These are phyloP conservation scores for Euwallacea fornicatus DNA, from an alignment of 1,140 invertebrate species.

Conservation along the genomic window DNA sequence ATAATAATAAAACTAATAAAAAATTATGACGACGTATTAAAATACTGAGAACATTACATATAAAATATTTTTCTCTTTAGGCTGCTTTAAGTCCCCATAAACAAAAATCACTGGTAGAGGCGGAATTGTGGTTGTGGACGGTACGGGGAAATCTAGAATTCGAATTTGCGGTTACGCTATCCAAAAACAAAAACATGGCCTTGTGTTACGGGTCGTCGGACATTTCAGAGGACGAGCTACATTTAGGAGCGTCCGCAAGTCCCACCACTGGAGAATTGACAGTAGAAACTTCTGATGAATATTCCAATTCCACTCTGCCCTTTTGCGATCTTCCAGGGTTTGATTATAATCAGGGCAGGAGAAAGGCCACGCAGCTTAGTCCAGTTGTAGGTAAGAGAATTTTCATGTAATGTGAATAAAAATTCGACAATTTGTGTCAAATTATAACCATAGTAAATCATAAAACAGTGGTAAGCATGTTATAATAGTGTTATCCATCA, in stretches of 20 bases:
- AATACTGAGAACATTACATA: not conserved
- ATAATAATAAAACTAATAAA: no score
- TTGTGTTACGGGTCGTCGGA: constrained; percentile 41
- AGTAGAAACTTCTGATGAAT: constrained; percentile 26
- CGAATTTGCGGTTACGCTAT: constrained; percentile 44
- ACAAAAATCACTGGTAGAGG: constrained; percentile 53
- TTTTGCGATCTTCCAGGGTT: not conserved
- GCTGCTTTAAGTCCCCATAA: constrained; percentile 52
- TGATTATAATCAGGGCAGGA: constrained; percentile 2
- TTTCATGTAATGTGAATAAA: not conserved
- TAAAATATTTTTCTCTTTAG: constrained; percentile 46
- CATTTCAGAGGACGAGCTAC: constrained; percentile 56
- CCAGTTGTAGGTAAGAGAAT: constrained; percentile 26
- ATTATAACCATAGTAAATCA: not conserved
- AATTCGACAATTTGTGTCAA: not conserved
- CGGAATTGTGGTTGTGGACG: constrained; percentile 51
- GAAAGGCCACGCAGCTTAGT: constrained; percentile 25
- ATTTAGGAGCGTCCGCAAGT: constrained; percentile 60
- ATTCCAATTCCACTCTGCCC: not conserved
- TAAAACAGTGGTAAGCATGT: not conserved
- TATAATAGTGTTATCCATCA: not conserved
- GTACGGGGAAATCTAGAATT: not conserved
- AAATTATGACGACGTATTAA: no score
- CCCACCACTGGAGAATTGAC: constrained; percentile 54
- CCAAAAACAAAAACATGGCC: constrained; percentile 44